Conservation (phyloP, 2,888 invertebrate genomes). For the Stenodera caucasica region DNA sequence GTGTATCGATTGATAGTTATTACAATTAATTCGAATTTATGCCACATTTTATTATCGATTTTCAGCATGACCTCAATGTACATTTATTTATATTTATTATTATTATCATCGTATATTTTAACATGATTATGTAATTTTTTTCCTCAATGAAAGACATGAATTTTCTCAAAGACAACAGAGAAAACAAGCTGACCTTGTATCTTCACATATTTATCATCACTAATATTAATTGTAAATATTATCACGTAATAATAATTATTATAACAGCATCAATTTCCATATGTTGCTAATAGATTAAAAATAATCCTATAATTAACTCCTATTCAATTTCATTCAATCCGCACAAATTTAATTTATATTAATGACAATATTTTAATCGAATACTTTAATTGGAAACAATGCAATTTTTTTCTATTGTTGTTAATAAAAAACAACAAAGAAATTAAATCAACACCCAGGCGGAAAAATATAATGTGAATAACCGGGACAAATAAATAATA, state of each 20-base stretch:
- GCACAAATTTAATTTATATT: too few species aligned
- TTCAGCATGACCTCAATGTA: not conserved
- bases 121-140: not conserved
- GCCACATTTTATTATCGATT: not conserved
- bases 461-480: slow-evolving; percentile 1
- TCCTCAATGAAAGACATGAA: not conserved
- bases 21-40: not conserved
- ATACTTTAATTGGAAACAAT: too few species aligned
- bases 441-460: not conserved
- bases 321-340: not conserved
- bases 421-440: not conserved
- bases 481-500: slow-evolving; percentile 1
- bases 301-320: not conserved
- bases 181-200: slow-evolving; percentile 6
- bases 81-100: too few species aligned
- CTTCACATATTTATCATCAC: slow-evolving; percentile 2
- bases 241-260: not conserved
- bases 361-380: too few species aligned
- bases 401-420: not conserved
- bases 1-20: not conserved
- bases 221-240: slow-evolving; percentile 9
- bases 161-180: not conserved
- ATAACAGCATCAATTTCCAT: not conserved
- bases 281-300: not conserved
- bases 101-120: too few species aligned